These are phyloP conservation scores for Liolophura sinensis DNA, from an alignment of 1,140 invertebrate genomes.

Conservation along the genomic window DNA sequence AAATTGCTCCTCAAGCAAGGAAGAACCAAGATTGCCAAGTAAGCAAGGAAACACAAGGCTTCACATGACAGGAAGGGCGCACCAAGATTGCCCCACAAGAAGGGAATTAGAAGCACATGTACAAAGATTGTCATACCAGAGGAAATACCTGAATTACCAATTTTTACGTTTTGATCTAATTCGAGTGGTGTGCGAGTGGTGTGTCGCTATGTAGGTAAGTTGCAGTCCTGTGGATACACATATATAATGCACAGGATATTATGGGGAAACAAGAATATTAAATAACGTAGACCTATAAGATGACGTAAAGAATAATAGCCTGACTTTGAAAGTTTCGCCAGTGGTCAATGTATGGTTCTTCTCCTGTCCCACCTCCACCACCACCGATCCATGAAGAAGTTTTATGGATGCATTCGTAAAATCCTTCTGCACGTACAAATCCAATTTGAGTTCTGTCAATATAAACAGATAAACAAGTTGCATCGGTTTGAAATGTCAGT, in stretches of 20 bases:
- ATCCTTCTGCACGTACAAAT: slow-evolving; percentile 76
- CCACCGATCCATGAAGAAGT: slow-evolving; percentile 74
- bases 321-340: slow-evolving; percentile 64
- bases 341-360: slow-evolving; percentile 59
- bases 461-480: slow-evolving; percentile 8
- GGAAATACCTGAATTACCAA: too few species aligned
- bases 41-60: too few species aligned
- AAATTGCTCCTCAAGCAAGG: too few species aligned
- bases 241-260: neutral
- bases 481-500: slow-evolving; percentile 3
- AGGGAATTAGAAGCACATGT: too few species aligned
- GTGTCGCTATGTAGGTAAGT: neutral
- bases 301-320: neutral
- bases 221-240: neutral
- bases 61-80: too few species aligned
- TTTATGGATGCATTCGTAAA: slow-evolving; percentile 75
- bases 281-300: neutral
- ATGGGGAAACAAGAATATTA: neutral
- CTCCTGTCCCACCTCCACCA: slow-evolving; percentile 56
- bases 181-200: neutral
- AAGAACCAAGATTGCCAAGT: too few species aligned
- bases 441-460: slow-evolving; percentile 69
- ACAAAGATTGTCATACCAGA: too few species aligned
- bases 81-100: too few species aligned
- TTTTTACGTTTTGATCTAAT: too few species aligned